Conservation (phyloP, 2,113 vertebrate genomes). For the Poecile atricapillus region DNA sequence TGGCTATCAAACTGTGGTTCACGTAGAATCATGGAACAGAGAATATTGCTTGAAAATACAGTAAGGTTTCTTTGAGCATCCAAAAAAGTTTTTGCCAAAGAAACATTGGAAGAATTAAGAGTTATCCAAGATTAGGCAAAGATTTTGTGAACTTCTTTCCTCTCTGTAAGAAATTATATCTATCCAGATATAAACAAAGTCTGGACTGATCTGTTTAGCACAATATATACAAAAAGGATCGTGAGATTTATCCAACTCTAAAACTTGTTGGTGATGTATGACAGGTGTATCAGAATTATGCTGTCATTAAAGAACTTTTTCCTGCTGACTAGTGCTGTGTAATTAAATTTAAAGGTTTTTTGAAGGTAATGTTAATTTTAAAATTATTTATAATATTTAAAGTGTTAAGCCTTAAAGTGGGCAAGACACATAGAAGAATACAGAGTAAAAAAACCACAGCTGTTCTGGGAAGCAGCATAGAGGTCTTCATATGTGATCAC, state of each 20-base stretch:
- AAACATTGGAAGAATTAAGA: background rate
- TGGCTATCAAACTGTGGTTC: background rate
- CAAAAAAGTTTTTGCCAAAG: background rate
- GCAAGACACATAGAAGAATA: background rate
- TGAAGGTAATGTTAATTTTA: background rate
- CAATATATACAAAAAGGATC: background rate
- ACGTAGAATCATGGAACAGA: background rate
- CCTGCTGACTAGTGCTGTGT: background rate
- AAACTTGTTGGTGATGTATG: background rate
- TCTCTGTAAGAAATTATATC: background rate
- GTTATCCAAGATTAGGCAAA: background rate
- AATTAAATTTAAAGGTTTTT: background rate
- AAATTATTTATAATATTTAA: background rate
- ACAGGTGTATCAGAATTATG: background rate
- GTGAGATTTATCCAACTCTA: background rate
- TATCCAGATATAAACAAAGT: background rate
- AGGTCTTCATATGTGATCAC: background rate
- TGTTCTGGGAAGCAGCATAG: background rate
- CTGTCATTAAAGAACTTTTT: background rate
- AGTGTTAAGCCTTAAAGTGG: background rate
- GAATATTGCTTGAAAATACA: background rate
- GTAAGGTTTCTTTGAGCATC: background rate
- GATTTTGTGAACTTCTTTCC: background rate
- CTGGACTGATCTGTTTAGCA: background rate
- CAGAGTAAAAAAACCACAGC: background rate